phyloP scores from a whole-genome alignment of 1,140 invertebrate genomes.

The Camponotus floridanus region DNA sequence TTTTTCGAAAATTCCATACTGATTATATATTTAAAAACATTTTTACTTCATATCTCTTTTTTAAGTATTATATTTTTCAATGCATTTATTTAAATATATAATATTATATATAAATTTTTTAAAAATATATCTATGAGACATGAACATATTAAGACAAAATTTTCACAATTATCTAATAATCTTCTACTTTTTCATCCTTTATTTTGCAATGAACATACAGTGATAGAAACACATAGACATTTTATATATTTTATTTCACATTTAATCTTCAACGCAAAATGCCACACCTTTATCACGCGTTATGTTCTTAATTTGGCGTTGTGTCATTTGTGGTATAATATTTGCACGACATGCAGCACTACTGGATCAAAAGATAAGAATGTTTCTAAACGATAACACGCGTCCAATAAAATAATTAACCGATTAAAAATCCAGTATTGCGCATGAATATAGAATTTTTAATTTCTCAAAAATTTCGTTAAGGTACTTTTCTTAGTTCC shows the following conservation, averaged over 20 bases:
- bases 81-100: too few species aligned
- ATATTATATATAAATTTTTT: too few species aligned
- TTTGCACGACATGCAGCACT: not conserved
- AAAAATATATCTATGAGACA: too few species aligned
- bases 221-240: not conserved
- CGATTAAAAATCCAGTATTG: not conserved
- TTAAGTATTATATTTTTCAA: not conserved
- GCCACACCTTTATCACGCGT: not conserved
- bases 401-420: conserved; percentile 1
- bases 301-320: not conserved
- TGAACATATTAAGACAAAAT: too few species aligned
- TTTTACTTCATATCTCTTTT: not conserved
- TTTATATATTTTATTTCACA: not conserved
- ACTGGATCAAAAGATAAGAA: not conserved
- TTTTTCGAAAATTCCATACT: too few species aligned
- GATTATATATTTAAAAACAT: too few species aligned
- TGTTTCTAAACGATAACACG: not conserved
- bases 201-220: not conserved
- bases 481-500: not conserved
- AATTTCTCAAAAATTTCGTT: not conserved
- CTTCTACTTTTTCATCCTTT: not conserved
- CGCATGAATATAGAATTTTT: not conserved
- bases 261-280: not conserved
- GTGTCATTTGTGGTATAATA: not conserved
- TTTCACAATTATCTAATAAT: too few species aligned